Base-by-base conservation (phyloP, 2,113 vertebrate species). In the Murina feae region DNA sequence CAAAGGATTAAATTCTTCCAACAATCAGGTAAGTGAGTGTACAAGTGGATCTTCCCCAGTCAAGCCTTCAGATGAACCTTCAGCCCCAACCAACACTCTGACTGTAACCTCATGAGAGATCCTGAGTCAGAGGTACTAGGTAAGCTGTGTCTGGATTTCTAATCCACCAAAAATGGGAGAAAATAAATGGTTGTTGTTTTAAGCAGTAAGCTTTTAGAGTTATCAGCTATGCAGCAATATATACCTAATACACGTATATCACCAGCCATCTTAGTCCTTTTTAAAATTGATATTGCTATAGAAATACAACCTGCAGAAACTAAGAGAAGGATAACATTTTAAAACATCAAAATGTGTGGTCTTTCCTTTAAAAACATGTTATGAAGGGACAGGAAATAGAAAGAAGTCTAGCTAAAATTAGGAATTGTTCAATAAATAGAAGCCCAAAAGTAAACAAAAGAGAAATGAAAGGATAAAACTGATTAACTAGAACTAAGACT, bases 281-380 rank as follows among this genome's bases (percentile, higher is more conserved):
- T 69, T 47, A 16, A 4, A 55, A 74, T 44, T 32, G 18, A 68
- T 68, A 60, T 49, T 87, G 13, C 39, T 68, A 76, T 23, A 60
- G 39, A 82, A 82, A 87, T 82, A 82, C 4, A 91, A 47, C 68
- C n/a, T 91, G 32, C 11, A 91, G 32, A 91, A 95, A 87, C 28
- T 42, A 68, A 90, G 32, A 14, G 32, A 82, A 75, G 20, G 21
- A 81, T 28, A 74, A 87, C 66, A 42, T 23, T 87, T 95, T 87
- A 66, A 92, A 82, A 83, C 14, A 60, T 58, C 69, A 68, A 32
- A 35, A 80, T 9, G 65, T 11, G 28, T 16, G 76, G 75, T 39
- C 13, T 68, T 65, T 86, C 35, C 21, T 90, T 44, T 18, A 85
- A 90, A 51, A 60, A 11, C 58, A 49, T 75, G 30, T 58, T 78